Percentiles rank a stretch among this genome's conserved stretches.
Evolutionary conservation across 2,888 invertebrate species (phyloP).

Genomic region (Urechis unicinctus): DNA sequence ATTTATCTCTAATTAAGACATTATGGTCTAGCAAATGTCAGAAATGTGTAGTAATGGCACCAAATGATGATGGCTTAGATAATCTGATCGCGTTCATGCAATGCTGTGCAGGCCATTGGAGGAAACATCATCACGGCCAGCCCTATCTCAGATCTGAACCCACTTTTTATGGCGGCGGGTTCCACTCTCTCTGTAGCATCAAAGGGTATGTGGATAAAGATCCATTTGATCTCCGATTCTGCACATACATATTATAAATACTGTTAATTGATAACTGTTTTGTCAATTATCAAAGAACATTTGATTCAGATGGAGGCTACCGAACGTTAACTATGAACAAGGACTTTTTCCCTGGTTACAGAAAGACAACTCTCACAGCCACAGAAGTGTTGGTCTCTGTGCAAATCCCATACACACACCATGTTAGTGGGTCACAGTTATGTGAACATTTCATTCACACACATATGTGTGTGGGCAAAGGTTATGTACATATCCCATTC

Average conservation of each 20-base stretch:
- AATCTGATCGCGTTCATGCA: too few relatives aligned
- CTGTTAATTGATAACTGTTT: not conserved
- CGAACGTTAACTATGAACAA: conserved; percentile 61
- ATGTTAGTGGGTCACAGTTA: conserved; percentile 31
- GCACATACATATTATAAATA: not conserved
- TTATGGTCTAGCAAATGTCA: too few relatives aligned
- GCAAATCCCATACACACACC: conserved; percentile 63
- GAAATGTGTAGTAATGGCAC: too few relatives aligned
- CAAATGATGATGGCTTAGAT: too few relatives aligned
- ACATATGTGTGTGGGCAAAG: too few relatives aligned
- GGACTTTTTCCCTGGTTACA: conserved; percentile 77
- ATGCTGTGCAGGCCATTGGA: conserved; percentile 64
- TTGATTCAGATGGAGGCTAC: conserved; percentile 24
- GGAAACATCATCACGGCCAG: conserved; percentile 94
- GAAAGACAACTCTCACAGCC: conserved; percentile 66
- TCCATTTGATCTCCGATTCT: too few relatives aligned
- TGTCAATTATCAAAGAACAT: not conserved
- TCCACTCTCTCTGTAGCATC: conserved; percentile 28
- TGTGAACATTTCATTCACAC: too few relatives aligned
- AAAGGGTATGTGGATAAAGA: conserved; percentile 26
- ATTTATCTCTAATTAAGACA: conserved; percentile 7
- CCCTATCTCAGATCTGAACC: conserved; percentile 93
- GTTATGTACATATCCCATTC: too few relatives aligned
- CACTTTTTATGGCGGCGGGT: conserved; percentile 74
- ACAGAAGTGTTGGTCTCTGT: conserved; percentile 78